Conservation (phyloP, 2,113 vertebrate species). For the human region DNA sequence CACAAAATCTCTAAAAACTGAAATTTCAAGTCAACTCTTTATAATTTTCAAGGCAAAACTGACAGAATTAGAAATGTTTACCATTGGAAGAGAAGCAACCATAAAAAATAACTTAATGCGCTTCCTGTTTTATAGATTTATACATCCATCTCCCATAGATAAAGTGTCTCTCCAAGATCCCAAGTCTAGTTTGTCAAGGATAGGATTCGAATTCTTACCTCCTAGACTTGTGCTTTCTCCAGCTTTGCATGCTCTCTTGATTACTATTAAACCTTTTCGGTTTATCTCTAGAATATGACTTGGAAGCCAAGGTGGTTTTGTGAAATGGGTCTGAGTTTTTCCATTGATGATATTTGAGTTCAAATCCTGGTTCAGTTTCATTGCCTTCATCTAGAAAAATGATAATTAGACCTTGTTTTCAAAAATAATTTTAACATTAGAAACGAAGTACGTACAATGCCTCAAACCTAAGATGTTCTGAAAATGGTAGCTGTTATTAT, state of each 20-base stretch:
- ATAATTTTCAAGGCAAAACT: conserved; percentile 7
- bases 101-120: background rate
- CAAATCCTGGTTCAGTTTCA: background rate
- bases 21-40: background rate
- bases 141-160: background rate
- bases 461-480: background rate
- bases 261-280: background rate
- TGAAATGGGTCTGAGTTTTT: background rate
- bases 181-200: background rate
- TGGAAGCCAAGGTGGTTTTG: background rate
- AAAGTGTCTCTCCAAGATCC: background rate
- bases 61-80: conserved; percentile 13
- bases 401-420: background rate
- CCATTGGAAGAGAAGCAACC: background rate
- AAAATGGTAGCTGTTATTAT: background rate
- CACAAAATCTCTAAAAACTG: background rate
- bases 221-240: background rate
- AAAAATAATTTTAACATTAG: background rate
- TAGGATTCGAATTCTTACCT: background rate
- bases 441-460: background rate
- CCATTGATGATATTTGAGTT: background rate
- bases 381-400: conserved; percentile 21
- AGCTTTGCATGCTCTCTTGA: background rate
- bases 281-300: background rate
- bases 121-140: background rate